Evolutionary conservation across 2,113 vertebrate genomes (phyloP).

Genomic region (Saimiri boliviensis): DNA sequence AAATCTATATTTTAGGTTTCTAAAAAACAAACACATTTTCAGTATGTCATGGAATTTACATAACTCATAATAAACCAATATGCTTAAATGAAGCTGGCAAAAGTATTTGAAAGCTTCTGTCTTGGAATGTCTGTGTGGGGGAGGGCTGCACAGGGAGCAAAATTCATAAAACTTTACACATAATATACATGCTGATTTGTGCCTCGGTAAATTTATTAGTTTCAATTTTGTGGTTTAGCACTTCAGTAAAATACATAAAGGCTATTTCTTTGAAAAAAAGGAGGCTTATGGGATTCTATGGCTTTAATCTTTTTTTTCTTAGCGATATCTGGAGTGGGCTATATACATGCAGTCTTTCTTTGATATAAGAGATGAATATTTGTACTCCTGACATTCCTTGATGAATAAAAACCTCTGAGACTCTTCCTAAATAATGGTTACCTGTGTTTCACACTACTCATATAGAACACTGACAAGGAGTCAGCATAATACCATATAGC

Average conservation of each 20-base stretch:
- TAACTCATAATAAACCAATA: slow-evolving; percentile 24
- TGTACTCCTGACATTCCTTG: not conserved
- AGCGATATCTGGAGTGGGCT: not conserved
- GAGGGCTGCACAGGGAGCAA: not conserved
- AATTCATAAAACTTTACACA: slow-evolving; percentile 9
- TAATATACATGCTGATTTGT: not conserved
- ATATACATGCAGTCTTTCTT: not conserved
- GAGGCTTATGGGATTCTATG: not conserved
- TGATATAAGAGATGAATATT: not conserved
- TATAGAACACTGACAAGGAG: slow-evolving; percentile 24
- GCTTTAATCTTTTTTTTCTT: not conserved
- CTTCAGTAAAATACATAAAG: slow-evolving; percentile 1
- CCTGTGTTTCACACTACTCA: not conserved
- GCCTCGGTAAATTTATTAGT: not conserved
- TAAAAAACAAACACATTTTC: slow-evolving; percentile 39
- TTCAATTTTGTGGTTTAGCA: slow-evolving; percentile 28
- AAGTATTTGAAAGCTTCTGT: slow-evolving; percentile 6
- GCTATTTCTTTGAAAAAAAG: not conserved
- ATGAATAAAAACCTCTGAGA: slow-evolving; percentile 22
- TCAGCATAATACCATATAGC: not conserved
- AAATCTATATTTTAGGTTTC: slow-evolving; percentile 5
- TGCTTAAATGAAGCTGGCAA: slow-evolving; percentile 22
- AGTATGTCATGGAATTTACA: not conserved
- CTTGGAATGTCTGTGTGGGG: not conserved
- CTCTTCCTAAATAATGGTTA: slow-evolving; percentile 20